Evolutionary conservation across 2,888 invertebrate species (phyloP).

Genomic region (Apotomis turbidana): DNA sequence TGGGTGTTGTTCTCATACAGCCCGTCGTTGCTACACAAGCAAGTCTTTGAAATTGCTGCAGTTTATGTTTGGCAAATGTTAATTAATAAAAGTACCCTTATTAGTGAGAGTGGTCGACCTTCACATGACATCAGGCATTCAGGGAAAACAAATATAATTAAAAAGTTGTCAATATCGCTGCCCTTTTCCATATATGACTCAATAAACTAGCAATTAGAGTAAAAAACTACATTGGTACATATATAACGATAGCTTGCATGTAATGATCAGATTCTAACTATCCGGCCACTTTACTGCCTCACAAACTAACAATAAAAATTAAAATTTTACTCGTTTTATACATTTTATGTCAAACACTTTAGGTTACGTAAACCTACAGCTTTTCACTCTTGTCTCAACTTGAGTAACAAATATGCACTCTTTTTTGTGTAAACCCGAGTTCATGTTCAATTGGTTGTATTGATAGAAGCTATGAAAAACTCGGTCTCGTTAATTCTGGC

Average conservation of each 20-base stretch:
- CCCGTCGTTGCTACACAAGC: too few species aligned
- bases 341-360: conserved; percentile 20
- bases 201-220: background rate
- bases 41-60: too few species aligned
- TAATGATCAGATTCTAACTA: background rate
- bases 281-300: conserved; percentile 2
- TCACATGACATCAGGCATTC: too few species aligned
- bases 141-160: too few species aligned
- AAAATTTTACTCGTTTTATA: conserved; percentile 4
- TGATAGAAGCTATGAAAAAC: background rate
- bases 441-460: background rate
- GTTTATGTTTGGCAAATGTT: too few species aligned
- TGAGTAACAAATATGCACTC: background rate
- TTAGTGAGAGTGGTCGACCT: too few species aligned
- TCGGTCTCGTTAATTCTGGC: conserved; percentile 13
- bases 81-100: too few species aligned
- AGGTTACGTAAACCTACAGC: conserved; percentile 5
- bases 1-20: too few species aligned
- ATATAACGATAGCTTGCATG: background rate
- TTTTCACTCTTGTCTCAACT: too few species aligned
- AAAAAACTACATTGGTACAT: background rate
- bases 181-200: background rate
- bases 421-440: background rate
- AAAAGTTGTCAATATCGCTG: too few species aligned
- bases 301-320: conserved; percentile 11